These are phyloP conservation scores for Carollia perspicillata DNA, from an alignment of 2,113 vertebrate genomes.

Conservation along the genomic window DNA sequence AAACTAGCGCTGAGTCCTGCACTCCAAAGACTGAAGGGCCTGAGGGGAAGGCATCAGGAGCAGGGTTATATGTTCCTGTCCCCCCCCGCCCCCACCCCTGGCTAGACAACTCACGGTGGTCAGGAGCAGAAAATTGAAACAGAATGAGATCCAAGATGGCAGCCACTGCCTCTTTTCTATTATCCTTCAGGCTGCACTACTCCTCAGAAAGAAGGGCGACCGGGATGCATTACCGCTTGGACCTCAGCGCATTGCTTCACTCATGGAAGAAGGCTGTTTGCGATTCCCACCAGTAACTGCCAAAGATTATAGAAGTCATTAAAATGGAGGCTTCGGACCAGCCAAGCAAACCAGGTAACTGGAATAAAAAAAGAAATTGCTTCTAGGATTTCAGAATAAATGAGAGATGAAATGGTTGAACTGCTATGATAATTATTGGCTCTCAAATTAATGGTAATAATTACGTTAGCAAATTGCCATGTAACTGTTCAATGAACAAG, in stretches of 20 bases:
- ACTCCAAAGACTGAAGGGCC: constrained; percentile 54
- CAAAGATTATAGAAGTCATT: constrained; percentile 40
- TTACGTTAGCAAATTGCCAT: constrained; percentile 73
- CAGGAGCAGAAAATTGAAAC: constrained; percentile 69
- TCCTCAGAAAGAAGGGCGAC: not conserved
- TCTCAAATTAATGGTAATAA: constrained; percentile 73
- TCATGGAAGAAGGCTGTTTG: not conserved
- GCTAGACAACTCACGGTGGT: constrained; percentile 61
- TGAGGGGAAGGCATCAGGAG: constrained; percentile 30
- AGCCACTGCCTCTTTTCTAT: constrained; percentile 30
- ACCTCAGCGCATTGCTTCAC: not conserved
- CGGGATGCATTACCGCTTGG: constrained; percentile 47
- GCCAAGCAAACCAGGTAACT: constrained; percentile 16
- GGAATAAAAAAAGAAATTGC: not conserved
- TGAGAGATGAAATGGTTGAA: constrained; percentile 66
- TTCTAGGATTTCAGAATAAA: constrained; percentile 56
- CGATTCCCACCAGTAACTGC: not conserved
- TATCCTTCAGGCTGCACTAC: constrained; percentile 35
- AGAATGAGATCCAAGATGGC: constrained; percentile 68
- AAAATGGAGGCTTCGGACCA: constrained; percentile 28
- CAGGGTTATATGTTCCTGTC: constrained; percentile 54
- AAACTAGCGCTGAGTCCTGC: constrained; percentile 42
- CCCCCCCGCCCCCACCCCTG: constrained; percentile 12
- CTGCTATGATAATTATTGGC: constrained; percentile 69
- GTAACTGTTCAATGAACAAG: constrained; percentile 75